phyloP scores from a whole-genome alignment of 2,113 vertebrate genomes.

The Pimephales promelas region DNA sequence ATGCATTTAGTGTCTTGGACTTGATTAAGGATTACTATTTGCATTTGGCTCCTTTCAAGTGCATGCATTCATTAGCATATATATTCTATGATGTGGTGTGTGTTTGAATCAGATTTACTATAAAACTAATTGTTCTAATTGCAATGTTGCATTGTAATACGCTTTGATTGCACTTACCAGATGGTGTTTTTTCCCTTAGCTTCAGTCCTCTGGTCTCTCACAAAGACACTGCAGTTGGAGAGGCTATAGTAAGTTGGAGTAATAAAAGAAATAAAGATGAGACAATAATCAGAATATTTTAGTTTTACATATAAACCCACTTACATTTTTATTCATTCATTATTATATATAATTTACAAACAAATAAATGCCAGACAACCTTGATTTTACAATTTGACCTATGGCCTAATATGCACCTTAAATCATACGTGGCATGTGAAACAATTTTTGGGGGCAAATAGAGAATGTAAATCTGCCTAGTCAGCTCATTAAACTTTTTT shows the following conservation, averaged over 20 bases:
- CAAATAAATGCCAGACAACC: not conserved
- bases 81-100: conserved; percentile 22
- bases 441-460: not conserved
- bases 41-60: conserved; percentile 37
- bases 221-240: conserved; percentile 32
- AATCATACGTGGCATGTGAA: not conserved
- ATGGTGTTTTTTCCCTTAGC: not conserved
- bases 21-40: conserved; percentile 32
- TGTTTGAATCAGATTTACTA: conserved; percentile 20
- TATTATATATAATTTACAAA: not conserved
- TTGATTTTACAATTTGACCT: not conserved
- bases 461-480: not conserved
- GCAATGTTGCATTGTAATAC: conserved; percentile 19
- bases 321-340: not conserved
- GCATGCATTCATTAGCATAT: conserved; percentile 28
- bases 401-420: not conserved
- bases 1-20: conserved; percentile 5
- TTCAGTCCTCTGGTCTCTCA: conserved; percentile 31
- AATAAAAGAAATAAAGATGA: conserved; percentile 18
- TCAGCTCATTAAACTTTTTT: not conserved
- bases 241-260: conserved; percentile 13
- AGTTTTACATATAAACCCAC: not conserved
- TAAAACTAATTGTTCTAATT: conserved; percentile 37
- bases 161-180: conserved; percentile 53
- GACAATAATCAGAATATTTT: not conserved